Base-by-base conservation (phyloP, 2,888 invertebrate genomes). In the Ceratothoa steindachneri region DNA sequence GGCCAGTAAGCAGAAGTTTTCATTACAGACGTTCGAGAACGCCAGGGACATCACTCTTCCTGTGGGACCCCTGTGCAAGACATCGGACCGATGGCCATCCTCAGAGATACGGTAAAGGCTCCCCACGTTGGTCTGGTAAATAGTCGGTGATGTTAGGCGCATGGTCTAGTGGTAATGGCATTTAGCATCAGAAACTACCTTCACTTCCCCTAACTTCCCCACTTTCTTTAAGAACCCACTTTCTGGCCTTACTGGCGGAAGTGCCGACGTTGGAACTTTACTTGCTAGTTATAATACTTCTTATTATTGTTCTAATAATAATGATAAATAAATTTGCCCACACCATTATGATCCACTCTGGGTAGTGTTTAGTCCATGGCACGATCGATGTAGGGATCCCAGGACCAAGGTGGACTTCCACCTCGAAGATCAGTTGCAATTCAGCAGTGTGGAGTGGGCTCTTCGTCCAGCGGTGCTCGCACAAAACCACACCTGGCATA, bases 101-200 rank as follows among this genome's bases (percentile, higher is more conserved):
- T n/a, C 65, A 71, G 69, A 71, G 2, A 75, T 72, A 2, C 65
- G 65, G 53, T 75, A 75, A 19, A 75, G 52, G 19, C 68, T 72
- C 7, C 75, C 75, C 4, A 69, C 69, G 55, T 72, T 64, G 28
- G 72, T 75, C 75, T 75, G 72, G n/a, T n/a, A n/a, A n/a, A n/a
- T n/a, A n/a, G n/a, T n/a, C n/a, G n/a, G n/a, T n/a, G n/a, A n/a
- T n/a, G n/a, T n/a, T n/a, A n/a, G n/a, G n/a, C n/a, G n/a, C n/a
- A n/a, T n/a, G n/a, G n/a, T n/a, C n/a, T n/a, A n/a, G n/a, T n/a
- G n/a, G n/a, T n/a, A n/a, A n/a, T n/a, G n/a, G n/a, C n/a, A n/a
- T n/a, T n/a, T n/a, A n/a, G n/a, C n/a, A n/a, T n/a, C n/a, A n/a
- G n/a, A n/a, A n/a, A n/a, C n/a, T n/a, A n/a, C n/a, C n/a, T n/a